A percentile compares a stretch with the other conserved stretches of the same genome.
phyloP scores from a whole-genome alignment of 2,113 vertebrate genomes.

The Oceanodroma tethys region DNA sequence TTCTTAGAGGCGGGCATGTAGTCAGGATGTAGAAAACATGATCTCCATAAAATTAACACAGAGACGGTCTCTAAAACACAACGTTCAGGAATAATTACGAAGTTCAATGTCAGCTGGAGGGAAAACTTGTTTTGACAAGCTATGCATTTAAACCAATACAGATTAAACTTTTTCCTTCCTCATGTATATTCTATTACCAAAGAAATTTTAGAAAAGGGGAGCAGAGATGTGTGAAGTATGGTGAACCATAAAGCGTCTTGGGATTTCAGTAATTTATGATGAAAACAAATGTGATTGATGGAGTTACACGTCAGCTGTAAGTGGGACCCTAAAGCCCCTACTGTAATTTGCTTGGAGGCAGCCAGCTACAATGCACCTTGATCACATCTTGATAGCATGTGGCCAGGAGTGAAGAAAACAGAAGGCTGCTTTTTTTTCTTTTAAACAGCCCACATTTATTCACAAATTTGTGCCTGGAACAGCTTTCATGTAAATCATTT shows the following conservation, averaged over 20 bases:
- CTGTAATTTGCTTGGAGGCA: slow-evolving; percentile 44
- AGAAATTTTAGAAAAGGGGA: slow-evolving; percentile 4
- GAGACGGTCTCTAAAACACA: not conserved
- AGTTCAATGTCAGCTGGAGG: not conserved
- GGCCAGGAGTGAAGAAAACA: slow-evolving; percentile 6
- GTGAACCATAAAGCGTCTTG: slow-evolving; percentile 2
- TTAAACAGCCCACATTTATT: slow-evolving; percentile 8
- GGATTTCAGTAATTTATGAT: slow-evolving; percentile 32
- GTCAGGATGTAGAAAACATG: not conserved
- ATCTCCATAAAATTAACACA: not conserved
- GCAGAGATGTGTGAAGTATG: slow-evolving; percentile 6
- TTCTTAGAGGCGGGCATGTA: not conserved
- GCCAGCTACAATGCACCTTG: slow-evolving; percentile 23
- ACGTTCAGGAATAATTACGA: slow-evolving; percentile 20
- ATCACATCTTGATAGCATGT: slow-evolving; percentile 40
- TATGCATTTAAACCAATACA: slow-evolving; percentile 17
- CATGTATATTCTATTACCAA: not conserved
- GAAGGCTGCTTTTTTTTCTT: not conserved
- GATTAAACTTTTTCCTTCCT: slow-evolving; percentile 8
- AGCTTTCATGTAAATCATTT: slow-evolving; percentile 35
- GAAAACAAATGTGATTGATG: slow-evolving; percentile 51
- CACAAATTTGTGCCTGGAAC: not conserved
- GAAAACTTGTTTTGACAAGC: slow-evolving; percentile 42
- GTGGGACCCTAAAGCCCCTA: not conserved
- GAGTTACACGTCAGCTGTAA: slow-evolving; percentile 19